These are phyloP conservation scores for Galaxias olidus DNA, from an alignment of 2,797 vertebrate genomes.

Conservation along the genomic window DNA sequence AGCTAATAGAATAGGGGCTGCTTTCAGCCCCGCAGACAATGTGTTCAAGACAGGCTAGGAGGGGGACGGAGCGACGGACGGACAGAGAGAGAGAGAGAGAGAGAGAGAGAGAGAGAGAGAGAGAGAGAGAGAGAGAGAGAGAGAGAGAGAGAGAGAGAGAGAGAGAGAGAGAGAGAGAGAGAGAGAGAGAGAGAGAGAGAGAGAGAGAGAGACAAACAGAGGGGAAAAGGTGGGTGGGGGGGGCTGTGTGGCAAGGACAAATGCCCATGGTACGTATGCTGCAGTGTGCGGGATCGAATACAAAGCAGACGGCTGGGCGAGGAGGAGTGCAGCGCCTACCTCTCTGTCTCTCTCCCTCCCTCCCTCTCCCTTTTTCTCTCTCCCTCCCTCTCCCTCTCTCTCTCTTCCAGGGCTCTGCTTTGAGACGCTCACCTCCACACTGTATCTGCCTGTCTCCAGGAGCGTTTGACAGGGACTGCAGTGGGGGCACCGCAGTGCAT, in stretches of 20 bases:
- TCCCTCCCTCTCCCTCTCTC: too few relatives aligned
- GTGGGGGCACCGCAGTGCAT: background rate
- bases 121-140: conserved; percentile 24
- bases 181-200: conserved; percentile 8
- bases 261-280: conserved; percentile 51
- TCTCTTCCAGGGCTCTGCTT: too few relatives aligned
- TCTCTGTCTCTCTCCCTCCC: too few relatives aligned
- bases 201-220: conserved; percentile 1
- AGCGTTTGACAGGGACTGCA: too few relatives aligned
- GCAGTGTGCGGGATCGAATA: conserved; percentile 67
- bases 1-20: conserved; percentile 25
- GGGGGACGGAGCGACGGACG: conserved; percentile 31
- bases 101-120: conserved; percentile 41
- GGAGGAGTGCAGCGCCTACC: conserved; percentile 13
- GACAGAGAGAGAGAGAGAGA: conserved; percentile 48
- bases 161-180: conserved; percentile 18
- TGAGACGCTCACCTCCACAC: too few relatives aligned
- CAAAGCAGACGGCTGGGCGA: conserved; percentile 41
- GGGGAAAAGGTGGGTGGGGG: conserved; percentile 21
- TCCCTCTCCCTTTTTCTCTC: too few relatives aligned
- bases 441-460: too few relatives aligned
- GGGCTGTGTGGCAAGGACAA: conserved; percentile 62
- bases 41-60: conserved; percentile 1
- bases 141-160: conserved; percentile 1
- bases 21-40: conserved; percentile 26